phyloP scores from a whole-genome alignment of 2,113 vertebrate genomes.

The Lethenteron reissneri region DNA sequence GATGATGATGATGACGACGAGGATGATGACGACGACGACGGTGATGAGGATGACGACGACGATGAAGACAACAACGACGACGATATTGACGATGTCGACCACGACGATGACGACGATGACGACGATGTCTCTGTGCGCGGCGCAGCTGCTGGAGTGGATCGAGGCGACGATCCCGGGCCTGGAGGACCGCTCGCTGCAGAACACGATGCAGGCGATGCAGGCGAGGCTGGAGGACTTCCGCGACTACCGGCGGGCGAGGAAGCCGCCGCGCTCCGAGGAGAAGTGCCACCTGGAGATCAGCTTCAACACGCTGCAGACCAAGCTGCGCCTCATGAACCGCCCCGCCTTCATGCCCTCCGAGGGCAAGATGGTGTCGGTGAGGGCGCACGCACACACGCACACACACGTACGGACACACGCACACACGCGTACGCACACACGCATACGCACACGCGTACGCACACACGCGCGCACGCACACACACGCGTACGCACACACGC shows the following conservation, averaged over 20 bases:
- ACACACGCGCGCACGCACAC: too few species aligned
- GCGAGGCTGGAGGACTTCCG: conserved; percentile 96
- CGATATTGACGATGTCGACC: too few species aligned
- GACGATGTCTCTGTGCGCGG: too few species aligned
- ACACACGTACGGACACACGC: too few species aligned
- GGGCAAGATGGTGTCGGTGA: conserved; percentile 88
- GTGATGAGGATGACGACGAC: too few species aligned
- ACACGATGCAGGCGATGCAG: conserved; percentile 98
- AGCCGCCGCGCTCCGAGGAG: conserved; percentile 90
- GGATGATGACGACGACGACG: too few species aligned
- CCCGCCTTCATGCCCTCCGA: conserved; percentile 97
- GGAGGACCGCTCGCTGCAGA: conserved; percentile 69
- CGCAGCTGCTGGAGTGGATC: conserved; percentile 83
- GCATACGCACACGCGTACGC: too few species aligned
- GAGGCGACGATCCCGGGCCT: conserved; percentile 86
- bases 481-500: too few species aligned
- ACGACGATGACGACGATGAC: too few species aligned
- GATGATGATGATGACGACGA: too few species aligned
- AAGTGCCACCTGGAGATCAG: conserved; percentile 99
- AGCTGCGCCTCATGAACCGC: conserved; percentile 83
- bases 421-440: too few species aligned
- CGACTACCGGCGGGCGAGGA: conserved; percentile 77
- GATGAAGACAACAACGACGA: too few species aligned
- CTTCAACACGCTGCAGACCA: conserved; percentile 96
- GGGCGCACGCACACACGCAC: conserved; percentile 10